Evolutionary conservation across 2,888 invertebrate genomes (phyloP).

Genomic region (Drosophila merina): DNA sequence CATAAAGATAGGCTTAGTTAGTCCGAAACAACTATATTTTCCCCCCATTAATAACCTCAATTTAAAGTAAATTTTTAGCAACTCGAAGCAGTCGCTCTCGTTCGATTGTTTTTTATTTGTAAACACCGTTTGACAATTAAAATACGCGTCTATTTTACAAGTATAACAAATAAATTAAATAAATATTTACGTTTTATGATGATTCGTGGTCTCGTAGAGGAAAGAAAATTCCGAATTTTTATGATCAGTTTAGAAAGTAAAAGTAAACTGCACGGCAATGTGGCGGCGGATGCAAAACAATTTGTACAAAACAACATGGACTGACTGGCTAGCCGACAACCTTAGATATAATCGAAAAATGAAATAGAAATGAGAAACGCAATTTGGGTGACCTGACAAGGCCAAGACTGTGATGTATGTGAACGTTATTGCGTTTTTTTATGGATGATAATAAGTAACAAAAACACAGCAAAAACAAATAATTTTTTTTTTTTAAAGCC

Average conservation of each 20-base stretch:
- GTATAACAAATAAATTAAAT: slow-evolving; percentile 73
- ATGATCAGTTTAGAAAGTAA: no score
- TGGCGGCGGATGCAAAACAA: slow-evolving; percentile 42
- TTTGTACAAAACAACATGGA: slow-evolving; percentile 65
- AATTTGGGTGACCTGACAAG: background rate
- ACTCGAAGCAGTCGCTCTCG: slow-evolving; percentile 15
- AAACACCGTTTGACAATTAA: slow-evolving; percentile 61
- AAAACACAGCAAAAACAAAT: slow-evolving; percentile 26
- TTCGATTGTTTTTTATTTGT: slow-evolving; percentile 51
- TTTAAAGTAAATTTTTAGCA: slow-evolving; percentile 3
- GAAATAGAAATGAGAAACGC: slow-evolving; percentile 9
- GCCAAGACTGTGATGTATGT: slow-evolving; percentile 3
- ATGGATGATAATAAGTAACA: slow-evolving; percentile 9
- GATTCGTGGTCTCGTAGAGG: slow-evolving; percentile 2
- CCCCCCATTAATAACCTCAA: no score
- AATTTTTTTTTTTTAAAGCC: slow-evolving; percentile 34
- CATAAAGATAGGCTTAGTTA: no score
- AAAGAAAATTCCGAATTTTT: no score
- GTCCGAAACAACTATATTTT: no score
- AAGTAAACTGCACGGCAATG: slow-evolving; percentile 30
- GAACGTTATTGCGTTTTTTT: slow-evolving; percentile 6
- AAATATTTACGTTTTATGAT: slow-evolving; percentile 57
- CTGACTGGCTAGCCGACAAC: slow-evolving; percentile 25
- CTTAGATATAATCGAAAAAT: slow-evolving; percentile 11
- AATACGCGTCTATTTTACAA: slow-evolving; percentile 48